Evolutionary conservation across 2,113 vertebrate genomes (phyloP).

Genomic region (Corythornis madagascariensis): DNA sequence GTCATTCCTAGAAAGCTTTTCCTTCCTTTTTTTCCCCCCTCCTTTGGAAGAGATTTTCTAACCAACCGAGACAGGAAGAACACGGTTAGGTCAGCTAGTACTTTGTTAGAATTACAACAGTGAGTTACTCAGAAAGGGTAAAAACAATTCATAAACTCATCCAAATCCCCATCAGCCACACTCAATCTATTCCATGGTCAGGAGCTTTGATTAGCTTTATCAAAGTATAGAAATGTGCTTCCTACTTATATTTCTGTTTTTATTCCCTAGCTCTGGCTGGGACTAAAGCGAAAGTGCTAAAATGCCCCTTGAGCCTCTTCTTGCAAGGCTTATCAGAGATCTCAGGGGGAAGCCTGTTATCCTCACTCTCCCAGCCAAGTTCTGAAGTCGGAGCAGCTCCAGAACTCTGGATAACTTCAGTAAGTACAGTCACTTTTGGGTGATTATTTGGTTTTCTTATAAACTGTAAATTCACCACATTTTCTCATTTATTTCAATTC

Average conservation of each 20-base stretch:
- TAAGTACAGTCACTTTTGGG: neutral
- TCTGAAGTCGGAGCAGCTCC: neutral
- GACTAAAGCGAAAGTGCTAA: neutral
- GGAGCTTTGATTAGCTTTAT: neutral
- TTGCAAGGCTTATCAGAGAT: neutral
- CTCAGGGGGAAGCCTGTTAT: neutral
- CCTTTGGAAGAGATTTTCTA: neutral
- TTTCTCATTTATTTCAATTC: neutral
- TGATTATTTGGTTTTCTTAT: neutral
- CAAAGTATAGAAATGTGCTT: neutral
- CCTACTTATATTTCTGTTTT: neutral
- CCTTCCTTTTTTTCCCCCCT: neutral
- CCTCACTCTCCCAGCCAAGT: neutral
- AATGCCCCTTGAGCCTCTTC: neutral
- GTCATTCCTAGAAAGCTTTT: neutral
- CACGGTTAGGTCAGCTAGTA: neutral
- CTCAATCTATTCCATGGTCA: neutral
- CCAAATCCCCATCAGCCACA: neutral
- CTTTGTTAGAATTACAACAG: accelerated
- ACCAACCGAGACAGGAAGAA: neutral
- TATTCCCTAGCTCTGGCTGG: neutral
- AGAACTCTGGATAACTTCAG: neutral
- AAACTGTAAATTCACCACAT: neutral
- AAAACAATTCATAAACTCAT: neutral
- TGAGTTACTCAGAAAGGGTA: neutral